Base-by-base conservation (phyloP, 2,888 invertebrate species). In the Suillia variegata region DNA sequence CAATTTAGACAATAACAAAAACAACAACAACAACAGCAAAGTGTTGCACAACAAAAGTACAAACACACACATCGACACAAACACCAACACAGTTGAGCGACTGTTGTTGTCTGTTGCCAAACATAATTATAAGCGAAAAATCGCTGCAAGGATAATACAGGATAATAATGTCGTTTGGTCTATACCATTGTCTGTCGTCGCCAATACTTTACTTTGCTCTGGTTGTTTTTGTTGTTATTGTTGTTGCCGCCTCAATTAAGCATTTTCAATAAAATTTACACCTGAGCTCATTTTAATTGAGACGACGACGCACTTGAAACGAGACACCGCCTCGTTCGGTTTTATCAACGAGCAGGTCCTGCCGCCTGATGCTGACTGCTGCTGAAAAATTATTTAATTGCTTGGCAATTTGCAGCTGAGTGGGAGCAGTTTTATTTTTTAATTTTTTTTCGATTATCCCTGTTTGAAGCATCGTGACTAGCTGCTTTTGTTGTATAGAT, bases 221-320 rank as follows among this genome's bases (percentile, higher is more conserved):
- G 26, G 24, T 45, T 20, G 53, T 13, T 15, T 8, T 22, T 15
- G 56, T 54, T 56, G 15, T 58, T 17, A 20, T 50, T 56, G 45
- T 56, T 53, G 56, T 18, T 20, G 59, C 59, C 62, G 67, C 70
- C 65, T 67, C 73, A 71, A 79, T 80, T 80, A 78, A 77, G 70
- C 73, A 74, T 72, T 77, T 74, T 79, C 79, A 78, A 75, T 80
- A 73, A 77, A 72, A 79, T 80, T 80, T 79, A 80, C 79, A 79
- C 79, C 80, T 79, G 79, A 79, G 80, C 79, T 80, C 79, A 76
- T 80, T 77, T 80, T 80, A 79, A 79, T 80, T 79, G 74, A 74
- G 62, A 62, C n/a, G n/a, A n/a, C n/a, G n/a, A n/a, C 52, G 42
- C 62, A 66, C 67, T 70, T 59, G 70, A 67, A 65, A 59, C 62